These are phyloP conservation scores for Tanytarsus gracilentus DNA, from an alignment of 2,888 invertebrate species.

Conservation along the genomic window DNA sequence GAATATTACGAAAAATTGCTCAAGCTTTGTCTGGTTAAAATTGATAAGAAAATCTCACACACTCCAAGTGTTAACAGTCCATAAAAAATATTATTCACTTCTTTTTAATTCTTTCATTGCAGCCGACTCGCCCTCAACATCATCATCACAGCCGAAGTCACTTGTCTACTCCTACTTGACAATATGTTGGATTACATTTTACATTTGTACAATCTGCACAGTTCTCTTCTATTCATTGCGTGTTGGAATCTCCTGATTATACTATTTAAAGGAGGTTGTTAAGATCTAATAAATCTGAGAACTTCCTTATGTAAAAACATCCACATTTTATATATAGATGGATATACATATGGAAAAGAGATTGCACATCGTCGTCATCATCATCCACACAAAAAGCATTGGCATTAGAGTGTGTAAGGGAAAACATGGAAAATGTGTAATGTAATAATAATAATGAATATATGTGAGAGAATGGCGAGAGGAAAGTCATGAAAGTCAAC, in stretches of 20 bases:
- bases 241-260: constrained; percentile 28
- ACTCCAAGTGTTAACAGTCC: too few relatives aligned
- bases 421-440: not conserved
- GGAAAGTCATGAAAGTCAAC: too few relatives aligned
- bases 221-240: constrained; percentile 26
- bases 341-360: too few relatives aligned
- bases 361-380: too few relatives aligned
- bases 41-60: too few relatives aligned
- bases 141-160: not conserved
- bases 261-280: constrained; percentile 24
- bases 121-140: constrained; percentile 16
- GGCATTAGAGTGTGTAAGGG: not conserved
- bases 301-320: not conserved
- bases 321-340: too few relatives aligned
- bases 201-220: constrained; percentile 27
- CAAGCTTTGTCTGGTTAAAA: too few relatives aligned
- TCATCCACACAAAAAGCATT: not conserved
- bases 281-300: constrained; percentile 21
- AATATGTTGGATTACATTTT: constrained; percentile 28
- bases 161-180: constrained; percentile 23
- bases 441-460: not conserved
- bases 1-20: too few relatives aligned
- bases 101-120: not conserved
- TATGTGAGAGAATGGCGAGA: too few relatives aligned
- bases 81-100: not conserved